These are phyloP conservation scores for Hydrolagus affinis DNA, from an alignment of 2,113 vertebrate genomes.

Conservation along the genomic window DNA sequence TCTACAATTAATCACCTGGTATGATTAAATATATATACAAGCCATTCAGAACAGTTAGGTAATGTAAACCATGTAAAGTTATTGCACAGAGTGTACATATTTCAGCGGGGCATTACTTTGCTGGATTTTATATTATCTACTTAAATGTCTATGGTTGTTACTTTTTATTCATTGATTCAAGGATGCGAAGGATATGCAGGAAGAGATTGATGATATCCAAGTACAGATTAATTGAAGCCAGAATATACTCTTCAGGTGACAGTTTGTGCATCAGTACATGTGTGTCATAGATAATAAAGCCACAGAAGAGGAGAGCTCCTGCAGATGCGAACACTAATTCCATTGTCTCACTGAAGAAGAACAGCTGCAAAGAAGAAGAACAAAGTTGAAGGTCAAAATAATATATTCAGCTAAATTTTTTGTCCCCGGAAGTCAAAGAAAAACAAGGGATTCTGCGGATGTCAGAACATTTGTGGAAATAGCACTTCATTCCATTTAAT, in stretches of 20 bases:
- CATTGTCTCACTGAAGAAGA: conserved; percentile 69
- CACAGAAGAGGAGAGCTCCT: conserved; percentile 86
- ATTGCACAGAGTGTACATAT: background rate
- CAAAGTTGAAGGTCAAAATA: background rate
- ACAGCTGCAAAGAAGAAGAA: conserved; percentile 58
- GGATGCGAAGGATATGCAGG: conserved; percentile 72
- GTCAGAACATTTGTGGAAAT: no score
- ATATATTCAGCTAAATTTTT: no score
- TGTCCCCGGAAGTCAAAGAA: no score
- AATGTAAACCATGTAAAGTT: background rate
- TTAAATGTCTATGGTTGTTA: conserved; percentile 43
- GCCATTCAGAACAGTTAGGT: background rate
- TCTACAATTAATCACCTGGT: background rate
- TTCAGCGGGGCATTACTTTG: background rate
- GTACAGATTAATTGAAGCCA: conserved; percentile 88
- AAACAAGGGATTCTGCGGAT: no score
- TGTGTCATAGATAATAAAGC: conserved; percentile 91
- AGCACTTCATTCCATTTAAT: no score
- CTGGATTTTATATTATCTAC: background rate
- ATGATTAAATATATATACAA: background rate
- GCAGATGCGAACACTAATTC: conserved; percentile 69
- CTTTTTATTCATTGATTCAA: conserved; percentile 83
- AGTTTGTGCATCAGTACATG: conserved; percentile 84
- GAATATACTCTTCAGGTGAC: conserved; percentile 86
- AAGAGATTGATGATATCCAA: conserved; percentile 92